Evolutionary conservation across 2,888 invertebrate genomes (phyloP).

Genomic region (Deroplatys truncata): DNA sequence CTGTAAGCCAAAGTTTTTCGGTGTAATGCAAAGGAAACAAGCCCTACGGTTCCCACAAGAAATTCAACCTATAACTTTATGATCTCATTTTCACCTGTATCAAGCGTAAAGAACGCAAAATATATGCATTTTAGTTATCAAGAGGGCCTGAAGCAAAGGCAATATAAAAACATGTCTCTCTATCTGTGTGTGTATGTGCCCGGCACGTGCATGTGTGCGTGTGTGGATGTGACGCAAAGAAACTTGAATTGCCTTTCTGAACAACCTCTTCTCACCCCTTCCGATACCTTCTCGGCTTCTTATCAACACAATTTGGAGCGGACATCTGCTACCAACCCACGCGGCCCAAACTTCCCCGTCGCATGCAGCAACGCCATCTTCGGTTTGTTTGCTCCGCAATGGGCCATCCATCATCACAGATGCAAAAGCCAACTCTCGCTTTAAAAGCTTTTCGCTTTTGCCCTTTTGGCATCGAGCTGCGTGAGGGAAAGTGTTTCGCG

Average conservation of each 20-base stretch:
- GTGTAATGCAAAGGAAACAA: too few relatives aligned
- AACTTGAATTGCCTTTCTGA: neutral
- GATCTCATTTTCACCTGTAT: neutral
- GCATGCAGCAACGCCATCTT: neutral
- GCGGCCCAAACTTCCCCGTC: neutral
- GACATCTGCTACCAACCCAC: neutral
- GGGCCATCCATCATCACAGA: conserved; percentile 26
- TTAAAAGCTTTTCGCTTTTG: conserved; percentile 17
- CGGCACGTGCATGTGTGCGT: too few relatives aligned
- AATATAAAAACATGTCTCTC: too few relatives aligned
- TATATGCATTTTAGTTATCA: neutral
- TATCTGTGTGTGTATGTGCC: too few relatives aligned
- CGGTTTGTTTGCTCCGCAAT: conserved; percentile 5
- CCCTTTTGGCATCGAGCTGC: neutral
- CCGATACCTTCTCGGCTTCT: neutral
- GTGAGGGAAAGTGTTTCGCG: neutral
- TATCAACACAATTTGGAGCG: neutral
- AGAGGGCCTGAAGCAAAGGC: too few relatives aligned
- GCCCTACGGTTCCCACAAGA: too few relatives aligned
- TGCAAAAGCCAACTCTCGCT: conserved; percentile 22
- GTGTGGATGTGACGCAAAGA: neutral
- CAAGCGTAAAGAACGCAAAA: neutral
- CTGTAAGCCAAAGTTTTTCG: too few relatives aligned
- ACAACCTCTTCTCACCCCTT: too few relatives aligned
- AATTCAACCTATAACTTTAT: too few relatives aligned